These are phyloP conservation scores for Chelonus insularis DNA, from an alignment of 1,140 invertebrate species.

Conservation along the genomic window DNA sequence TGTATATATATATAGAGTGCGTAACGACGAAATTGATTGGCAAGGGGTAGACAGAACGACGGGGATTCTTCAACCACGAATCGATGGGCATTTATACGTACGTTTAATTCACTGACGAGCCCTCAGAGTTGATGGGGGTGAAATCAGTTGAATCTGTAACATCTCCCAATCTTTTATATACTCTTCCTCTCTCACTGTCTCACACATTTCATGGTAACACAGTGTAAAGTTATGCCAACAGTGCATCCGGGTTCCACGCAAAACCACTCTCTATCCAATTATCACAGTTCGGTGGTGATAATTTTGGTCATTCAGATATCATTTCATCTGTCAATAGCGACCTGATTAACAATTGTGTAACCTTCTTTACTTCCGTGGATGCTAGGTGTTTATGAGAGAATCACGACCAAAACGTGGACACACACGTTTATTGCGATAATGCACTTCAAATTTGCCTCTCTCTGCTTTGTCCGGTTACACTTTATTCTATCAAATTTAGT, in stretches of 20 bases:
- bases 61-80: not conserved
- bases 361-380: constrained; percentile 6
- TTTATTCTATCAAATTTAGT: no score
- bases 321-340: constrained; percentile 43
- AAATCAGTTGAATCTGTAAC: constrained; percentile 20
- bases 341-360: constrained; percentile 43
- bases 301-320: constrained; percentile 47
- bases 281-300: constrained; percentile 46
- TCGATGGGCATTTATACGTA: constrained; percentile 39
- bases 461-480: not conserved
- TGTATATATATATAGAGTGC: not conserved
- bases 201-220: not conserved
- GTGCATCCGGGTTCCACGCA: constrained; percentile 9
- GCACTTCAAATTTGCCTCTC: not conserved
- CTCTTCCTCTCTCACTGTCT: not conserved
- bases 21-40: not conserved
- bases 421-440: not conserved
- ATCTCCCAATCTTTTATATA: constrained; percentile 26
- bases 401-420: not conserved
- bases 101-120: constrained; percentile 48
- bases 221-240: constrained; percentile 10
- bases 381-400: constrained; percentile 4
- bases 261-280: constrained; percentile 37
- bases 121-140: not conserved
- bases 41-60: not conserved